Evolutionary conservation across 2,888 invertebrate species (phyloP).

Genomic region (Cephus pulcher): DNA sequence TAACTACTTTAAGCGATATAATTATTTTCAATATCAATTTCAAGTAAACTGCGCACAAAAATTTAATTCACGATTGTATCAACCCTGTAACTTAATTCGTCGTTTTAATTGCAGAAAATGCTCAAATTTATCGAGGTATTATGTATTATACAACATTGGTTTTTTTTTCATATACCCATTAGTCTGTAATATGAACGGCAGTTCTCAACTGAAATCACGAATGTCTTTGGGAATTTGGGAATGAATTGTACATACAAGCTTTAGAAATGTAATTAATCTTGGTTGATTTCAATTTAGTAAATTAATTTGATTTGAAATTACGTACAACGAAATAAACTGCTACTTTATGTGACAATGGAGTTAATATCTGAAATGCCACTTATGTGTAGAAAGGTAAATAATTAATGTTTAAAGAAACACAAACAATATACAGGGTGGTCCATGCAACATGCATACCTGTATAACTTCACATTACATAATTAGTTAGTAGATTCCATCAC

Average conservation of each 20-base stretch:
- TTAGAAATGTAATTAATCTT: background rate
- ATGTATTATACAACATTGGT: background rate
- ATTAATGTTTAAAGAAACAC: background rate
- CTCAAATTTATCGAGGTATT: background rate
- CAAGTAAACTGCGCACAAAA: background rate
- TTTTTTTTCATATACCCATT: background rate
- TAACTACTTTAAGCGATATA: background rate
- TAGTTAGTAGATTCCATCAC: no score
- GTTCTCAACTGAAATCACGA: background rate
- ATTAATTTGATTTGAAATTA: background rate
- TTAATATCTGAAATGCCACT: background rate
- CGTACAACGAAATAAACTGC: conserved; percentile 7
- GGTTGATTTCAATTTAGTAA: background rate
- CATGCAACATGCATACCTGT: no score
- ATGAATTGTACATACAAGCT: conserved; percentile 2
- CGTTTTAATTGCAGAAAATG: background rate
- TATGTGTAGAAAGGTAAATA: background rate
- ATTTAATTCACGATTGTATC: background rate
- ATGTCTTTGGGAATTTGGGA: background rate
- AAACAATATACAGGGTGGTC: background rate
- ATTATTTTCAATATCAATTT: background rate
- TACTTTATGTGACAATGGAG: background rate
- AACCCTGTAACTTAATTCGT: background rate
- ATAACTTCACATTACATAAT: no score
- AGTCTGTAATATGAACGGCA: background rate